Percentiles rank a stretch among this genome's conserved stretches.
Conservation (phyloP, 2,113 vertebrate genomes). For the Sinocyclocheilus rhinocerous region DNA sequence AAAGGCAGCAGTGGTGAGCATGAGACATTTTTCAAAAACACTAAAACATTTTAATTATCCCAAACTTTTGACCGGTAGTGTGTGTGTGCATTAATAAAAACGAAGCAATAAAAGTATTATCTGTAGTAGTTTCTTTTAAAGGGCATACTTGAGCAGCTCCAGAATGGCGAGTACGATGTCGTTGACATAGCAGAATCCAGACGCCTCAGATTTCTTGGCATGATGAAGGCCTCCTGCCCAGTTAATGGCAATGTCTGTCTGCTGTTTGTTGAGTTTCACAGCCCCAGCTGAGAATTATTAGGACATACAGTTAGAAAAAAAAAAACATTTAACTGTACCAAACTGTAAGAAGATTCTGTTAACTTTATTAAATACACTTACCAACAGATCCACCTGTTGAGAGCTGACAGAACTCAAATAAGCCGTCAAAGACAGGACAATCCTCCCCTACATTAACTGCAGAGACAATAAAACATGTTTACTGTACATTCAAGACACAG, state of each 20-base stretch:
- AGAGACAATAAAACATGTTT: background rate
- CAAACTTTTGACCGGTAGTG: too few relatives aligned
- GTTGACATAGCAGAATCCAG: constrained; percentile 98
- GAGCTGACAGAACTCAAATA: constrained; percentile 98
- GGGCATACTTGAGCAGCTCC: constrained; percentile 91
- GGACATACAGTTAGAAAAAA: background rate
- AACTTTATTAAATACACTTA: constrained; percentile 64
- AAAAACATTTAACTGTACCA: background rate
- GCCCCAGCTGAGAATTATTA: constrained; percentile 81
- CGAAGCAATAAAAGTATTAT: too few relatives aligned
- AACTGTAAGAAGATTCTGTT: background rate
- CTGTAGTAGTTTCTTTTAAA: background rate
- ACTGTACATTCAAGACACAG: background rate
- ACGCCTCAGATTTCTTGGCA: constrained; percentile 96
- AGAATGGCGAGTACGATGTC: constrained; percentile 97
- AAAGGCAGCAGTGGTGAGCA: background rate
- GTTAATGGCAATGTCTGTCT: constrained; percentile 97
- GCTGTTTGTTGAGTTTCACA: constrained; percentile 98
- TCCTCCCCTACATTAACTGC: constrained; percentile 98
- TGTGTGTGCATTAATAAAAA: too few relatives aligned
- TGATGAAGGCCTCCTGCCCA: constrained; percentile 98
- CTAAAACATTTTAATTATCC: too few relatives aligned
- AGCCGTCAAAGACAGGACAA: constrained; percentile 95
- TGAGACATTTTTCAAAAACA: background rate
- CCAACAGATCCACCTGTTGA: constrained; percentile 96